A percentile compares a stretch with the other conserved stretches of the same genome.
Evolutionary conservation across 1,140 invertebrate species (phyloP).

Genomic region (Eriocheir sinensis): DNA sequence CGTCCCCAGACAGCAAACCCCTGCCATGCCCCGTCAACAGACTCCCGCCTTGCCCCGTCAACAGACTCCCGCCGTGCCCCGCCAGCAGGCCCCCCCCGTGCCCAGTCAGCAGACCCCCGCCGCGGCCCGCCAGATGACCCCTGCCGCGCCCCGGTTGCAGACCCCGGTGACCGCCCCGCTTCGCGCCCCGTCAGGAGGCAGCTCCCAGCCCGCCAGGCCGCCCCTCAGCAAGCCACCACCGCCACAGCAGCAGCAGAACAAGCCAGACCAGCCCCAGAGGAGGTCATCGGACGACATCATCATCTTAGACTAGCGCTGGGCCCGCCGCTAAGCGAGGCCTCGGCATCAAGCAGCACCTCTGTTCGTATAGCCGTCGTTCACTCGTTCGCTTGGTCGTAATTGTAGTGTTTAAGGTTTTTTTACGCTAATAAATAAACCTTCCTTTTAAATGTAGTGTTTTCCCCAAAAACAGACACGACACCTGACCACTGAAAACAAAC

Average conservation of each 20-base stretch:
- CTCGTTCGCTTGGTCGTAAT: no score
- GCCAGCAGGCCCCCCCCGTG: background rate
- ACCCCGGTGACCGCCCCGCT: background rate
- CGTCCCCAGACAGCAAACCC: background rate
- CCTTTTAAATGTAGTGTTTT: no score
- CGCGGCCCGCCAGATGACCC: background rate
- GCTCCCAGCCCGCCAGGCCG: background rate
- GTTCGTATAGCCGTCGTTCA: no score
- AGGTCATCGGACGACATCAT: conserved; percentile 65
- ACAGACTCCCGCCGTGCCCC: background rate
- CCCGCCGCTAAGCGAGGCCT: no score
- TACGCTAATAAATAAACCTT: no score
- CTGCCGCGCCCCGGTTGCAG: background rate
- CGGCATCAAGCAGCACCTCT: no score
- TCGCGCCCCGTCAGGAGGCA: background rate
- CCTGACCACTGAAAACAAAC: no score
- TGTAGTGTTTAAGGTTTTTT: no score
- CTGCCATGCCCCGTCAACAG: background rate
- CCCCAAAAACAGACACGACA: no score
- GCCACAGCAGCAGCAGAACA: background rate
- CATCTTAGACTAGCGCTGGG: conserved; percentile 48
- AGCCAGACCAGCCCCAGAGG: conserved; percentile 31
- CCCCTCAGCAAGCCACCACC: background rate
- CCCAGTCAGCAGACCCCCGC: background rate
- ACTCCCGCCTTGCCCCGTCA: background rate